Evolutionary conservation across 2,113 vertebrate genomes (phyloP).

Genomic region (Hylia prasina): DNA sequence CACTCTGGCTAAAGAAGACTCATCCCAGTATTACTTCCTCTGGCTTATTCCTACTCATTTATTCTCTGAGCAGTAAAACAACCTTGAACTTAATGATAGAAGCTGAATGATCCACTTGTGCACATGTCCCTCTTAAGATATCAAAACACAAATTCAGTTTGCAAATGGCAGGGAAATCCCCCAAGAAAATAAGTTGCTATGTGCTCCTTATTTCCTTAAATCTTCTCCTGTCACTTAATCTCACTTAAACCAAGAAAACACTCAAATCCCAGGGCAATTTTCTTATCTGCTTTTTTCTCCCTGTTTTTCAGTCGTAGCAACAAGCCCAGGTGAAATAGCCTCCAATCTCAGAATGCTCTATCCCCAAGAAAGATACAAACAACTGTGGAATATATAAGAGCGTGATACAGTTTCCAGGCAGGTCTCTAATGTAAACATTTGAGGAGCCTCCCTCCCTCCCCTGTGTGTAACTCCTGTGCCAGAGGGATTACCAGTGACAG

Average conservation of each 20-base stretch:
- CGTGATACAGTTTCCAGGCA: not conserved
- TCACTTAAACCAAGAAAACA: not conserved
- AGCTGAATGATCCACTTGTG: not conserved
- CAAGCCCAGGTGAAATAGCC: not conserved
- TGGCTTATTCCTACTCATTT: not conserved
- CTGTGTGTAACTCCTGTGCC: not conserved
- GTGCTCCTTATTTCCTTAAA: not conserved
- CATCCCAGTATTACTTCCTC: not conserved
- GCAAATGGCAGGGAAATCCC: not conserved
- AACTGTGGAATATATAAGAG: not conserved
- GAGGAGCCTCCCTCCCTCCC: not conserved
- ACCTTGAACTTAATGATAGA: not conserved
- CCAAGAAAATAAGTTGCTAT: not conserved
- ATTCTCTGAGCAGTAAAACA: not conserved
- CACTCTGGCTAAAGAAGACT: constrained; percentile 15
- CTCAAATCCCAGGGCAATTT: not conserved
- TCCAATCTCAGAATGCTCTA: rapidly evolving
- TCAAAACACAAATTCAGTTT: not conserved
- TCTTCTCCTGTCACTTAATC: not conserved
- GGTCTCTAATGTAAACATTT: not conserved
- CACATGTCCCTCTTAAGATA: not conserved
- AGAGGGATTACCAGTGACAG: not conserved
- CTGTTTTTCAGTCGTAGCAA: not conserved
- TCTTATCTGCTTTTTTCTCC: not conserved
- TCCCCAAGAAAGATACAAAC: not conserved